phyloP scores from a whole-genome alignment of 2,888 invertebrate species.

The Orthonevra nobilis region DNA sequence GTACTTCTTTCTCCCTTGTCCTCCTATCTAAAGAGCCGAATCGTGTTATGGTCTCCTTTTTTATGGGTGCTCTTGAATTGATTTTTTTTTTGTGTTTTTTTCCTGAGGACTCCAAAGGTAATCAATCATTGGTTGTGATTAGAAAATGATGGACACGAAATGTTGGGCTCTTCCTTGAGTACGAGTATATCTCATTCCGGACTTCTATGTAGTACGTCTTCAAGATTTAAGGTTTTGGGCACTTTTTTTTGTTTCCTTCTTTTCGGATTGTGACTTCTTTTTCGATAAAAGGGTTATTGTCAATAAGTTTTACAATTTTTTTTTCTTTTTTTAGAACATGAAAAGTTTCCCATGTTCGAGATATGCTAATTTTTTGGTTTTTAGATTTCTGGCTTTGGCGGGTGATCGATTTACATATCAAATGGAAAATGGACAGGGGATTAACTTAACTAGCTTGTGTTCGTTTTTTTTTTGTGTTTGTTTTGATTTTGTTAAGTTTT shows the following conservation, averaged over 20 bases:
- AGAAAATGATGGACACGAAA: slow-evolving; percentile 67
- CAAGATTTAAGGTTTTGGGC: slow-evolving; percentile 21
- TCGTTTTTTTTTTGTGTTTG: too few relatives aligned
- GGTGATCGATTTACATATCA: slow-evolving; percentile 34
- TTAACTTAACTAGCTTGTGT: too few relatives aligned
- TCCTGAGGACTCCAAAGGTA: slow-evolving; percentile 50
- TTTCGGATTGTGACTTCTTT: slow-evolving; percentile 5
- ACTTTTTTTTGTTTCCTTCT: neutral
- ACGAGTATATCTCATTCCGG: neutral
- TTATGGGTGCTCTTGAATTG: slow-evolving; percentile 33
- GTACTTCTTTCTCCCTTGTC: neutral
- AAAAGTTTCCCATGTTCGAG: slow-evolving; percentile 19
- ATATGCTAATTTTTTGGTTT: slow-evolving; percentile 17
- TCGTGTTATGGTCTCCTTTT: slow-evolving; percentile 52
- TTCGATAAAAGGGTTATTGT: slow-evolving; percentile 56
- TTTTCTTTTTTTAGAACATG: slow-evolving; percentile 18
- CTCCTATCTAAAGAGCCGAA: slow-evolving; percentile 61
- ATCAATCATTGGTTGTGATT: slow-evolving; percentile 68
- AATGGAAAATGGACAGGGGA: too few relatives aligned
- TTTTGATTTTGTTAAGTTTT: too few relatives aligned
- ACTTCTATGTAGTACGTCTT: neutral
- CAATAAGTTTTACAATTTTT: too few relatives aligned
- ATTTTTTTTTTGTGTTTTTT: too few relatives aligned
- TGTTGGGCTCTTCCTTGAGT: slow-evolving; percentile 7
- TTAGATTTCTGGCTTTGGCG: neutral